phyloP scores from a whole-genome alignment of 2,113 vertebrate genomes.

The Anarrhichthys ocellatus region DNA sequence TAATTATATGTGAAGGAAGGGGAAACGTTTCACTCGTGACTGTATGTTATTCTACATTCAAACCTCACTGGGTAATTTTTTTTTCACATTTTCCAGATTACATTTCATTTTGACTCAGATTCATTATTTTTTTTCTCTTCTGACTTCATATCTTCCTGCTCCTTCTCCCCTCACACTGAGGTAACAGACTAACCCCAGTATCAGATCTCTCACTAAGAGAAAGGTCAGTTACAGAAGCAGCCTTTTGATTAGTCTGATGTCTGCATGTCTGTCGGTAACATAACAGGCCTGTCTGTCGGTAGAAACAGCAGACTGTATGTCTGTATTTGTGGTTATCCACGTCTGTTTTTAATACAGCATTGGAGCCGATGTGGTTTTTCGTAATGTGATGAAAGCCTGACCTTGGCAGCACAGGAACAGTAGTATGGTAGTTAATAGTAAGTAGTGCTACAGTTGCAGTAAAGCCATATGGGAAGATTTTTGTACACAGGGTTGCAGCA shows the following conservation, averaged over 20 bases:
- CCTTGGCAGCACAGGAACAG: constrained; percentile 28
- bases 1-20: constrained; percentile 35
- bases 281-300: constrained; percentile 40
- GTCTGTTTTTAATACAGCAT: constrained; percentile 43
- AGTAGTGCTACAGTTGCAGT: constrained; percentile 36
- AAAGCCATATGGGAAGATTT: constrained; percentile 11
- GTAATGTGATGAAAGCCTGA: constrained; percentile 51
- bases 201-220: constrained; percentile 41
- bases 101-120: constrained; percentile 18
- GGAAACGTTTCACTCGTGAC: constrained; percentile 16
- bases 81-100: constrained; percentile 56
- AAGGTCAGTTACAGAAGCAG: constrained; percentile 31
- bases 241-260: constrained; percentile 61
- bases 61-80: neutral
- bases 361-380: constrained; percentile 43
- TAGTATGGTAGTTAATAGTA: constrained; percentile 32
- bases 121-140: constrained; percentile 11
- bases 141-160: constrained; percentile 21
- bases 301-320: constrained; percentile 53
- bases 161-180: constrained; percentile 16
- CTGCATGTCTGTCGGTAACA: constrained; percentile 58
- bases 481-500: neutral
- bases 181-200: constrained; percentile 11
- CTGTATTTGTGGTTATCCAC: constrained; percentile 63
- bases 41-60: neutral